Evolutionary conservation across 2,113 vertebrate genomes (phyloP).

Genomic region (Condylura cristata): DNA sequence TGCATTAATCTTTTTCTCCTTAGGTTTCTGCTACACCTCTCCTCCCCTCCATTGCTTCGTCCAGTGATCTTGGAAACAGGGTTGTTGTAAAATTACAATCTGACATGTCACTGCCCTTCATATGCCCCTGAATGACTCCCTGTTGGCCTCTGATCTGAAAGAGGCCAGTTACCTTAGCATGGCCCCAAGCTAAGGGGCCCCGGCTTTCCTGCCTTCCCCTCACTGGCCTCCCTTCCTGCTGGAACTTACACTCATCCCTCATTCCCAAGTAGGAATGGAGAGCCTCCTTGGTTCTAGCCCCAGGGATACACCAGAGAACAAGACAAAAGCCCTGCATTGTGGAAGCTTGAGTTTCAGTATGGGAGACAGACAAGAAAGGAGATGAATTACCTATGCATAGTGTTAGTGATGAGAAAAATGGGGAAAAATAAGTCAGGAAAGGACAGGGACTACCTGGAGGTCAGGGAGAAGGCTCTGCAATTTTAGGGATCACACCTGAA

Average conservation of each 20-base stretch:
- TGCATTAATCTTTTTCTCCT: background rate
- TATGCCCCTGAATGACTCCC: background rate
- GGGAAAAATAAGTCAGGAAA: background rate
- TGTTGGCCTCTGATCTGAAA: background rate
- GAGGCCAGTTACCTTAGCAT: background rate
- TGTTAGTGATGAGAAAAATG: fast-evolving
- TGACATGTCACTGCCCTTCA: fast-evolving
- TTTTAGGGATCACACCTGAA: background rate
- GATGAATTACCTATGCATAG: background rate
- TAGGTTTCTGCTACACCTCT: background rate
- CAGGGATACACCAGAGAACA: background rate
- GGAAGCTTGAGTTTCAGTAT: background rate
- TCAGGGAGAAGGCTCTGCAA: background rate
- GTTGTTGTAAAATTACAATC: background rate
- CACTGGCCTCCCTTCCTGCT: background rate
- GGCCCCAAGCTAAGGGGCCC: no score
- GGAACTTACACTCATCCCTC: background rate
- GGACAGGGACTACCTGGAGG: background rate
- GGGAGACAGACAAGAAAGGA: background rate
- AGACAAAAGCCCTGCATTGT: background rate
- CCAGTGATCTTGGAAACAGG: background rate
- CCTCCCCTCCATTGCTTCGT: background rate
- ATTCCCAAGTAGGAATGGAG: background rate
- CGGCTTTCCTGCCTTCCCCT: background rate
- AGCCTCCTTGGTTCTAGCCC: background rate